Percentiles rank a stretch among this genome's conserved stretches.
These are phyloP conservation scores for Pangasius sanitwongsei DNA, from an alignment of 2,797 vertebrate species.

Conservation along the genomic window DNA sequence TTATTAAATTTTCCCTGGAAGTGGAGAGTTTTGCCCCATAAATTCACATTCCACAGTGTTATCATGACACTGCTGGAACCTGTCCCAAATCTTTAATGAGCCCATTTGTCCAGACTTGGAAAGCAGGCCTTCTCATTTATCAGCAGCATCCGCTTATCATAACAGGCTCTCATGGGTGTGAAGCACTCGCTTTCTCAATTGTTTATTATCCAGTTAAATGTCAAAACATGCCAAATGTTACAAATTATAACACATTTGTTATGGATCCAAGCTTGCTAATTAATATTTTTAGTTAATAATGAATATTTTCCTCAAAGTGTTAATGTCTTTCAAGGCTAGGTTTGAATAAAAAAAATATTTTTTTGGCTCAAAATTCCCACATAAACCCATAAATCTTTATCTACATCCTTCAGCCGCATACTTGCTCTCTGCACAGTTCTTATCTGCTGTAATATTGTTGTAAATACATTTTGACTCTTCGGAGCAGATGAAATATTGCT, in stretches of 20 bases:
- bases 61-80: neutral
- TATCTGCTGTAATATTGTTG: neutral
- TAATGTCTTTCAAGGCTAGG: neutral
- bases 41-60: slow-evolving; percentile 22
- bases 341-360: neutral
- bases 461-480: neutral
- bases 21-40: neutral
- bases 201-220: slow-evolving; percentile 44
- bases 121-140: slow-evolving; percentile 38
- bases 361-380: neutral
- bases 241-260: slow-evolving; percentile 20
- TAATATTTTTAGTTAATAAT: neutral
- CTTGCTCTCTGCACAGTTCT: neutral
- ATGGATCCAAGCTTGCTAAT: neutral
- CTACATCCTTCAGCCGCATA: neutral
- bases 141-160: slow-evolving; percentile 40
- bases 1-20: neutral
- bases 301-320: neutral
- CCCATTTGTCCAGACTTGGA: slow-evolving; percentile 38
- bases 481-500: neutral
- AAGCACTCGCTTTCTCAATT: slow-evolving; percentile 9
- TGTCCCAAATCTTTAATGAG: slow-evolving; percentile 46
- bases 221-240: slow-evolving; percentile 22
- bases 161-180: slow-evolving; percentile 31
- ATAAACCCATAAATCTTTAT: neutral